Percentiles rank a stretch among this genome's conserved stretches.
These are phyloP conservation scores for Cotesia typhae DNA, from an alignment of 1,140 invertebrate species.

Conservation along the genomic window DNA sequence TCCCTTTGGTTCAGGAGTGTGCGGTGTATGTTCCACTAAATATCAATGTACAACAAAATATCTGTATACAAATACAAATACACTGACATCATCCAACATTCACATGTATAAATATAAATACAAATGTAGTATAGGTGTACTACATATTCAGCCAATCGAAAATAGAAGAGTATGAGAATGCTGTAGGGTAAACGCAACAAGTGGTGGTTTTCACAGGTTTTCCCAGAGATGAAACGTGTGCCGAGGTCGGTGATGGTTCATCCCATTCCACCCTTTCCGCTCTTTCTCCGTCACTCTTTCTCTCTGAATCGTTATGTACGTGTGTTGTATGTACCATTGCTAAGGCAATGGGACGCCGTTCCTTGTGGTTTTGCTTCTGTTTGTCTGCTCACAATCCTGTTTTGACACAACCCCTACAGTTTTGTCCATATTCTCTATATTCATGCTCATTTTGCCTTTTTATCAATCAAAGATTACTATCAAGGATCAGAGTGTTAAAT, in stretches of 20 bases:
- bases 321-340: neutral
- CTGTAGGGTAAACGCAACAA: slow-evolving; percentile 63
- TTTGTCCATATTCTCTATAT: neutral
- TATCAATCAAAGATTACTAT: neutral
- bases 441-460: no score
- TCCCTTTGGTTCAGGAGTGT: neutral
- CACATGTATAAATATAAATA: slow-evolving; percentile 43
- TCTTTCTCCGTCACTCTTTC: slow-evolving; percentile 17
- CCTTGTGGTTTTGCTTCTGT: no score
- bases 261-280: slow-evolving; percentile 18
- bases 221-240: slow-evolving; percentile 61
- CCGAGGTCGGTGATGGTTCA: slow-evolving; percentile 45
- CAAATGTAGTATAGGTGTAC: slow-evolving; percentile 34
- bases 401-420: neutral
- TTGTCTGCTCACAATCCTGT: neutral
- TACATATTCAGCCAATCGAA: slow-evolving; percentile 49
- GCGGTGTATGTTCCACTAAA: neutral
- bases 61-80: slow-evolving; percentile 10
- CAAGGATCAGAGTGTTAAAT: neutral
- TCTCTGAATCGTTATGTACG: slow-evolving; percentile 10
- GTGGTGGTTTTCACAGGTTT: slow-evolving; percentile 67
- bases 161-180: slow-evolving; percentile 23
- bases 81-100: slow-evolving; percentile 12
- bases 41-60: slow-evolving; percentile 11
- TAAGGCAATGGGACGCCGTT: neutral